Evolutionary conservation across 2,888 invertebrate genomes (phyloP), one percentile per base, ranked within the genome.

Genomic region (Cryptus armator): DNA sequence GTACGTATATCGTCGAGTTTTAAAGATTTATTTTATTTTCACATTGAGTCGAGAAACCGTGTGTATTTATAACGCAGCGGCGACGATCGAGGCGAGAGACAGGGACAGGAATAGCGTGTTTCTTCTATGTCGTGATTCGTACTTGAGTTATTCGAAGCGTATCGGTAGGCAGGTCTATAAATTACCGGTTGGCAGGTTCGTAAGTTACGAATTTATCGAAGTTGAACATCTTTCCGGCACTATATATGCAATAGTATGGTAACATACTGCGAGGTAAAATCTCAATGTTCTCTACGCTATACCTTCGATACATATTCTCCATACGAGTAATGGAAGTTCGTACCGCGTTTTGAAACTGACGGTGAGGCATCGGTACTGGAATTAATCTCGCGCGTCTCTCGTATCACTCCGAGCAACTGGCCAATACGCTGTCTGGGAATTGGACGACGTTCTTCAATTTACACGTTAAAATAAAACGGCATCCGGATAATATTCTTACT

Each of bases 151-250:
- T 86, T 85, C 85, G 85, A 86, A 86, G 87, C 87, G 86, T 87
- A 87, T 87, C 86, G 87, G 81, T 85, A 83, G 85, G 85, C 86
- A 87, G 84, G 82, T 86, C 84, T 83, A 87, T 87, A 87, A 87
- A 87, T 87, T 86, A 87, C 85, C 78, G 81, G 85, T 87, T 87
- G 87, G 87, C 87, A 87, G 87, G 86, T 85, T 81, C 85, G 86
- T 85, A 86, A 84, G 84, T 86, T 87, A 87, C 87, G 85, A 87
- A 87, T 87, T 87, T 87, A 87, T 87, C 87, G 85, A 86, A 83
- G 83, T 84, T 85, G 85, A 87, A 81, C 84, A 87, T 87, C 87
- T 87, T 87, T 87, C 86, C 87, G 85, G 87, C 86, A 86, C 83
- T 72, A 51, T 82, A 80, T 85, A 67, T 48, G 46, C 70, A 68